Conservation (phyloP, 2,113 vertebrate genomes). For the Malurus alboscapulatus region DNA sequence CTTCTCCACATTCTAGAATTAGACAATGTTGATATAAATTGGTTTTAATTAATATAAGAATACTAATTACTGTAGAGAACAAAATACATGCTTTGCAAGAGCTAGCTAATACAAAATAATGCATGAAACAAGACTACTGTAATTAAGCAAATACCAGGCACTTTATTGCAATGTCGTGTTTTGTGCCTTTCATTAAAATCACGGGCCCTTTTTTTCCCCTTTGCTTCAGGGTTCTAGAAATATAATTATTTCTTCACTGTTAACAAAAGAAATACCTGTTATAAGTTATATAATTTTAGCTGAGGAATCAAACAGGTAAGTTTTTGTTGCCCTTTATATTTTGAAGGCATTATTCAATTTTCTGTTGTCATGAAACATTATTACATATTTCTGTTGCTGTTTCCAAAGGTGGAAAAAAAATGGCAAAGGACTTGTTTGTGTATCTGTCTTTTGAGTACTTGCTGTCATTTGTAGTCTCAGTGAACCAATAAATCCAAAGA, state of each 20-base stretch:
- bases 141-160: neutral
- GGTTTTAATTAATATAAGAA: neutral
- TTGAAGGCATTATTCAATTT: neutral
- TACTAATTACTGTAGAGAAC: neutral
- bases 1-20: neutral
- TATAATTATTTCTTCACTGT: neutral
- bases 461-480: neutral
- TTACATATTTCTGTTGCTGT: neutral
- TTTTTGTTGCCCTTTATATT: neutral
- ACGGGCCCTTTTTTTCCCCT: neutral
- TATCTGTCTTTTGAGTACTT: neutral
- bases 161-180: neutral
- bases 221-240: neutral
- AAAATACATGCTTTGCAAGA: neutral
- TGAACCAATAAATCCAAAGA: neutral
- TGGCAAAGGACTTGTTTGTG: neutral
- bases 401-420: neutral
- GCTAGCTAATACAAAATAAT: neutral
- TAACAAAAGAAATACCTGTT: neutral
- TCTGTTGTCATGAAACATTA: neutral
- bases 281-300: neutral
- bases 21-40: slow-evolving; percentile 1
- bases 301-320: neutral
- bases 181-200: neutral
- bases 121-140: neutral